These are phyloP conservation scores for Metallyticus violacea DNA, from an alignment of 2,888 invertebrate species.

Conservation along the genomic window DNA sequence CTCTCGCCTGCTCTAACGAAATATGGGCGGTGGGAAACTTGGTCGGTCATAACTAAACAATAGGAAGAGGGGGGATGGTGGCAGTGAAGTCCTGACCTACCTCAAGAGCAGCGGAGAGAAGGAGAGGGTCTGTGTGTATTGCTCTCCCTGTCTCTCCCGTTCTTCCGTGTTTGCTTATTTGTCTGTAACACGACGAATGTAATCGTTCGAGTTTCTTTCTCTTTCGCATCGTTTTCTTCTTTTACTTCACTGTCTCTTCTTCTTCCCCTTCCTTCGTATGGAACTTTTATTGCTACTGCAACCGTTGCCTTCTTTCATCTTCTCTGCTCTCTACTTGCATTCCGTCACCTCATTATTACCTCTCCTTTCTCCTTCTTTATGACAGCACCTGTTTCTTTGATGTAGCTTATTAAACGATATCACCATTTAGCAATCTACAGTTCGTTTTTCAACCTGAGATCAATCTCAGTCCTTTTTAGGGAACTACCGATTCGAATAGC, in stretches of 20 bases:
- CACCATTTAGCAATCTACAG: neutral
- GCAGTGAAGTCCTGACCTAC: neutral
- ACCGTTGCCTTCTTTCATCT: neutral
- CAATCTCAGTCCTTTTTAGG: too few species aligned
- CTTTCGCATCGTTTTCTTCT: neutral
- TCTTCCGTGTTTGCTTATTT: neutral
- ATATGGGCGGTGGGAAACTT: slow-evolving; percentile 14
- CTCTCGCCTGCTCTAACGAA: neutral
- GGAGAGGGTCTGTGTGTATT: neutral
- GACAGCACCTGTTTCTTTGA: neutral
- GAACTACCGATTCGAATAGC: too few species aligned
- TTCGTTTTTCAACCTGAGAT: neutral
- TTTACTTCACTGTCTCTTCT: neutral
- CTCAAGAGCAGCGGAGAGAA: neutral
- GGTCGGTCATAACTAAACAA: slow-evolving; percentile 20
- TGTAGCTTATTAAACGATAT: neutral
- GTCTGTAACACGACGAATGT: neutral
- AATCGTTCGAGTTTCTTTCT: too few species aligned
- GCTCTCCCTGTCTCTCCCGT: too few species aligned
- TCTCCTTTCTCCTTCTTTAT: neutral
- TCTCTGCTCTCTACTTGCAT: neutral
- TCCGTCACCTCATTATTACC: too few species aligned
- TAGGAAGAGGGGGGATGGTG: neutral
- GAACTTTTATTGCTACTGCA: too few species aligned
- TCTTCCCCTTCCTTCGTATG: neutral